Base-by-base conservation (phyloP, 2,797 vertebrate species). In the Gymnopithys bicolor region DNA sequence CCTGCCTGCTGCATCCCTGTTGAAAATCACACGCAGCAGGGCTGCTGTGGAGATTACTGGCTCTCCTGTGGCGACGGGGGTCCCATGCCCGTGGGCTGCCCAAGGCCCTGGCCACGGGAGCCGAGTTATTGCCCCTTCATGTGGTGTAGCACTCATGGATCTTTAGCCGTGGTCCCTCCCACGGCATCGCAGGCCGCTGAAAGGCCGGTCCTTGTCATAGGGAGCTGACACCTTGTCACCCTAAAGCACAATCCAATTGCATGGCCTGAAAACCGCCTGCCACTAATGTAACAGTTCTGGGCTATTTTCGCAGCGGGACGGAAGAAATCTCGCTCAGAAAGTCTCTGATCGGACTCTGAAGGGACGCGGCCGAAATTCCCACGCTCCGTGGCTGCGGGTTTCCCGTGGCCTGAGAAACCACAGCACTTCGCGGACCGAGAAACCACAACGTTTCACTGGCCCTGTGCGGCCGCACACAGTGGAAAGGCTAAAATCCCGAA, bases 21-120 rank as follows among this genome's bases (percentile, higher is more conserved):
- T 59, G 39, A 69, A 71, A 62, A 53, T 28, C 15, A 5, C 59
- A 64, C 69, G 58, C 69, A n/a, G 4, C 1, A 3, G 21, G 9
- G n/a, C 3, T 46, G 9, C 22, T 14, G 22, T 9, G 56, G 51
- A 27, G 15, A 10, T 6, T 30, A 5, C 24, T 4, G 43, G 5
- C 3, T 79, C 4, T 33, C 4, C 28, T 2, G 13, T 1, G 15
- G 17, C 2, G 7, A 24, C 21, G 9, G 28, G 11, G 2, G 10
- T 53, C 24, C 33, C 32, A n/a, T 37, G 6, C 13, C 74, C 49
- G 10, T 66, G 66, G 58, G 23, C 41, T 49, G 23, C 37, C 21
- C 16, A 13, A 49, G 45, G 18, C 8, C 14, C 32, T 46, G 19
- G 12, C 12, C 2, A 4, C 6, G 37, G 1, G 3, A 19, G 6